phyloP scores from a whole-genome alignment of 2,797 vertebrate genomes.

The Catamblyrhynchus diadema region DNA sequence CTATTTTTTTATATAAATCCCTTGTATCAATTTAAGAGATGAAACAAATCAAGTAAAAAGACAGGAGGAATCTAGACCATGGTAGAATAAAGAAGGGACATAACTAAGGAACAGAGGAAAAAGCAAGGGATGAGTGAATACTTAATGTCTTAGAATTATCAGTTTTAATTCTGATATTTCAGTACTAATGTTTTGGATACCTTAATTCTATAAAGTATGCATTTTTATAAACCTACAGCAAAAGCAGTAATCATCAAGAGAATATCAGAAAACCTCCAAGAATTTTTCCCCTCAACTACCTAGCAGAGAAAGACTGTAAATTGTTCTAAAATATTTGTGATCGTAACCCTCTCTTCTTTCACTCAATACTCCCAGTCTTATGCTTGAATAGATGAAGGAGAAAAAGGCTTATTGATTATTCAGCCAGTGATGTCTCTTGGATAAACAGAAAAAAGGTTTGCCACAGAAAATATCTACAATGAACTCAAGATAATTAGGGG shows the following conservation, averaged over 20 bases:
- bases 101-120: not conserved
- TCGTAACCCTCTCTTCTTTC: constrained; percentile 5
- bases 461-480: constrained; percentile 55
- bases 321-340: constrained; percentile 42
- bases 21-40: not conserved
- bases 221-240: not conserved
- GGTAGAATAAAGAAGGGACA: not conserved
- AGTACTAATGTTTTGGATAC: not conserved
- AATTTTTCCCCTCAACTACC: not conserved
- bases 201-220: not conserved
- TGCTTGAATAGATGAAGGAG: constrained; percentile 56
- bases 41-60: not conserved
- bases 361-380: constrained; percentile 55
- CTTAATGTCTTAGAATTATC: not conserved
- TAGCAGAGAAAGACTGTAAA: not conserved
- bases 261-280: not conserved
- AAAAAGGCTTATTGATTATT: constrained; percentile 61
- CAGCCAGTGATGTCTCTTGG: constrained; percentile 42
- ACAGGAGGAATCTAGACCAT: not conserved
- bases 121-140: not conserved
- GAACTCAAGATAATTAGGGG: constrained; percentile 52
- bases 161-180: not conserved
- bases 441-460: constrained; percentile 57
- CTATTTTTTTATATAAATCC: not conserved
- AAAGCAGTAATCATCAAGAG: not conserved